Evolutionary conservation across 2,797 vertebrate genomes (phyloP), one percentile per base, ranked within the genome.

Genomic region (Tangara arthus): DNA sequence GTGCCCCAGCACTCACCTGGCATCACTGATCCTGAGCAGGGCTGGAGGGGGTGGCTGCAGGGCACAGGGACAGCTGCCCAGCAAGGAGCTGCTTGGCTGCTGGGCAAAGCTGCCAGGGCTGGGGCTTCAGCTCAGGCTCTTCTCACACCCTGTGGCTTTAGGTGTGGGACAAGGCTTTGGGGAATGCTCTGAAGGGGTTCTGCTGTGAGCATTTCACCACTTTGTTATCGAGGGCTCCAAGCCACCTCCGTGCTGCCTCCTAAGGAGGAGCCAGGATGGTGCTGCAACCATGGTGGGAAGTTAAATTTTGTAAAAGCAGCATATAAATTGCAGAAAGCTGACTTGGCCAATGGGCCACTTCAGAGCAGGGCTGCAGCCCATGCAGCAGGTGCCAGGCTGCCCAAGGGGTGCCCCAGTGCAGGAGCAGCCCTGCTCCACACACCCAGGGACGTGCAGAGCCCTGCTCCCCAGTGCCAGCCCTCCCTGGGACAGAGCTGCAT

Each of bases 1-100:
- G 28, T 2, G 14, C 27, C 57, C 32, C 0, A 0, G 3, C 18
- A 8, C 22, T 18, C 2, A 0, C 28, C 32, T 6, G 35, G 42
- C 30, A 34, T 12, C 6, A 0, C n/a, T 14, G 14, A 21, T 21
- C 46, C 46, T 24, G 46, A 49, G 24, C 47, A 49, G 24, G 3
- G 47, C 24, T 49, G 47, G 47, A 47, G 12, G 1, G 32, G 28
- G 11, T 9, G 75, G 55, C 19, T 5, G 1, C 26, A 49, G 27
- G n/a, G 35, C 6, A 37, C 2, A 0, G 0, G 13, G 32, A 4
- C 72, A 68, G 44, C 8, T 32, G 26, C 22, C 12, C 4, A 5
- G 17, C 0, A 3, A 70, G 64, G 44, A 46, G 57, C 44, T 19
- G 1, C 2, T 2, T 37, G 56, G 26, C 50, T 44, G 20, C 10